A percentile compares a stretch with the other conserved stretches of the same genome.
These are phyloP conservation scores for Momotus momota DNA, from an alignment of 2,797 vertebrate species.

Conservation along the genomic window DNA sequence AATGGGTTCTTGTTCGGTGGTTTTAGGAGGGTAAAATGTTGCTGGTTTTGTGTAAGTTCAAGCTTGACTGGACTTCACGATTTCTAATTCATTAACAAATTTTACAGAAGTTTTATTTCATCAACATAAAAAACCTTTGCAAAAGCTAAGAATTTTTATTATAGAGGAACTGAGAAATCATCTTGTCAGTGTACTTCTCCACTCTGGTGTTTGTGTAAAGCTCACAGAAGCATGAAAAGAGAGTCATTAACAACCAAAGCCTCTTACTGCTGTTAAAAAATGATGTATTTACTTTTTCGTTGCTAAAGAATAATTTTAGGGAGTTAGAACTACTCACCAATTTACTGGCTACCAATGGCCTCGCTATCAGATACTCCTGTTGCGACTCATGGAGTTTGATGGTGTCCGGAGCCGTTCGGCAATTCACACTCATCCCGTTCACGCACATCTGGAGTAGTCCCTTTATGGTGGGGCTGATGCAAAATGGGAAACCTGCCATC, in stretches of 20 bases:
- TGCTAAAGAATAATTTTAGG: background rate
- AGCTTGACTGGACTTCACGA: background rate
- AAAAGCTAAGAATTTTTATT: background rate
- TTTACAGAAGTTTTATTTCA: background rate
- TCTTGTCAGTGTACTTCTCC: background rate
- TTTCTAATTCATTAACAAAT: background rate
- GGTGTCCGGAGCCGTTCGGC: background rate
- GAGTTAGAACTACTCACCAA: background rate
- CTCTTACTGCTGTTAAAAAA: background rate
- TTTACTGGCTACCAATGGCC: background rate
- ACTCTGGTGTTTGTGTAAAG: background rate
- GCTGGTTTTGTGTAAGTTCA: background rate
- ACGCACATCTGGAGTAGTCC: background rate
- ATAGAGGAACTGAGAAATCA: background rate
- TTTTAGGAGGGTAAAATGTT: background rate
- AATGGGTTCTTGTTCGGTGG: background rate
- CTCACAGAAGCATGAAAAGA: background rate
- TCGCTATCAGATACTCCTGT: background rate
- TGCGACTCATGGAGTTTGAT: fast-evolving
- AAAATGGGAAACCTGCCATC: background rate
- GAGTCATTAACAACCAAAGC: background rate
- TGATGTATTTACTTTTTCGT: background rate
- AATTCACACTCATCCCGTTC: too few species aligned
- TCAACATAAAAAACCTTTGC: background rate
- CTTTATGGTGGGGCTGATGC: background rate